Base-by-base conservation (phyloP, 2,888 invertebrate species). In the Rhabditophanes sp. region DNA sequence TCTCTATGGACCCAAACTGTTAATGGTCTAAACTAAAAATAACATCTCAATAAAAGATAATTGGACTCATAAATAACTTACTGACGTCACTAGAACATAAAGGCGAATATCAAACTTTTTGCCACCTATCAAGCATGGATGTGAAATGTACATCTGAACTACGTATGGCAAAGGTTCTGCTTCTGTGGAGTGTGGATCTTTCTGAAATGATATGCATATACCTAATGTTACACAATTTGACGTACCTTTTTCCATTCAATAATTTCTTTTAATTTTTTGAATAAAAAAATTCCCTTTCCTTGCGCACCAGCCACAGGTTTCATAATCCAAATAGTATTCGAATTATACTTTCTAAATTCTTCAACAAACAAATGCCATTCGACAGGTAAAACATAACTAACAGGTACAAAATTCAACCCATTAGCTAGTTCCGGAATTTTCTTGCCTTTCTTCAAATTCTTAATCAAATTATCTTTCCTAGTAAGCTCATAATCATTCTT, bases 1-100 rank as follows among this genome's bases (percentile, higher is more conserved):
- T 74, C 74, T 25, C 75, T 77, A 82, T 81, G 66, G 81, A 85
- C 67, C 84, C 83, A 51, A 81, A 69, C 66, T 82, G 82, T 24
- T 79, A 79, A 24, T 79, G 78, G 66, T 79, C 82, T 2, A 79
- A 80, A 64, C 84, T 82, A 39, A 30, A 44, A 6, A 5, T 37
- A 7, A 3, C 24, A n/a, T 3, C 3, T 9, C 2, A 30, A 12
- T 11, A 16, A 15, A n/a, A 15, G 7, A 3, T 2, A 6, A 24
- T 30, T n/a, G 21, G 20, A 39, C 8, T 22, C 23, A 11, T 20
- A 4, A 5, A 12, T 8, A 21, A 21, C 41, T 25, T 14, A 58
- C 55, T 20, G 74, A 74, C 27, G 72, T 72, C 16, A 75, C 75
- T 25, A 75, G 64, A 4, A 74, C 73, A 63, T 75, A 76, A 39